A percentile compares a stretch with the other conserved stretches of the same genome.
Evolutionary conservation across 1,140 invertebrate species (phyloP).

Genomic region (Pachyrhynchus sulphureomaculatus): DNA sequence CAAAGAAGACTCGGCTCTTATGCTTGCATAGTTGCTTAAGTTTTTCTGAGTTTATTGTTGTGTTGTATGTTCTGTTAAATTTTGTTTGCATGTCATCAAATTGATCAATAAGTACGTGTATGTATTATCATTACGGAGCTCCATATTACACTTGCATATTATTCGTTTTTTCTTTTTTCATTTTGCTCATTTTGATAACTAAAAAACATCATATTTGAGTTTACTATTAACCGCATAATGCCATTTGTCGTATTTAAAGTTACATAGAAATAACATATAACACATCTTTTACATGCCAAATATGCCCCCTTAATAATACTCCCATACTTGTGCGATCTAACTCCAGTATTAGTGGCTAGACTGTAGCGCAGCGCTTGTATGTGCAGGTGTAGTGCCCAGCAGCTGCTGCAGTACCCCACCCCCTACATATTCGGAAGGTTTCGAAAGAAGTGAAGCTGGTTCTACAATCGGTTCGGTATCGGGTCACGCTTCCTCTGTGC

Average conservation of each 20-base stretch:
- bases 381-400: slow-evolving; percentile 52
- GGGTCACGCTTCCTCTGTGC: slow-evolving; percentile 33
- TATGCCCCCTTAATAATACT: not conserved
- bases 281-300: too few relatives aligned
- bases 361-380: slow-evolving; percentile 39
- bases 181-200: too few relatives aligned
- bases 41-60: not conserved
- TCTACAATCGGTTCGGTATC: slow-evolving; percentile 57
- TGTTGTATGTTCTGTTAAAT: not conserved
- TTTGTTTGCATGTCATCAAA: not conserved
- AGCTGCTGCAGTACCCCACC: slow-evolving; percentile 83
- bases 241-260: too few relatives aligned
- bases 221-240: too few relatives aligned
- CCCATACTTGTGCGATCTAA: not conserved
- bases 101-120: too few relatives aligned
- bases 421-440: slow-evolving; percentile 79
- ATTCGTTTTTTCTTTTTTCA: too few relatives aligned
- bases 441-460: slow-evolving; percentile 58
- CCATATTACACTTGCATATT: too few relatives aligned
- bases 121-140: too few relatives aligned
- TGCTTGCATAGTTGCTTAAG: slow-evolving; percentile 21
- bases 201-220: too few relatives aligned
- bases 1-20: slow-evolving; percentile 9
- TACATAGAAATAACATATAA: too few relatives aligned
- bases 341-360: slow-evolving; percentile 32